Evolutionary conservation across 2,113 vertebrate species (phyloP).

Genomic region (Phalacrocorax carbo): DNA sequence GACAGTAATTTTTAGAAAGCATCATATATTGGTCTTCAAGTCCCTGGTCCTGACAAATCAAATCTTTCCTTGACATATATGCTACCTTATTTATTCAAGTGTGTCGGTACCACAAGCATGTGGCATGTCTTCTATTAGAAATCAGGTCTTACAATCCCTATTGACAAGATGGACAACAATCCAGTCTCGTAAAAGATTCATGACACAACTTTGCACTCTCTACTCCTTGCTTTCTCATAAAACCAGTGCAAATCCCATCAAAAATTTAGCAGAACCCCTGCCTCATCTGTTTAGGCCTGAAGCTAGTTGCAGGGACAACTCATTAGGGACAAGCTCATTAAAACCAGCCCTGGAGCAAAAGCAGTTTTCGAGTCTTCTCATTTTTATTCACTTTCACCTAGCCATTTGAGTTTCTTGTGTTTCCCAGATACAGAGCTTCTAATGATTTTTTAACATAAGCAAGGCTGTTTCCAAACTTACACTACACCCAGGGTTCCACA

Average conservation of each 20-base stretch:
- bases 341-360: slow-evolving; percentile 88
- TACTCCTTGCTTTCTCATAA: slow-evolving; percentile 79
- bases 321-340: slow-evolving; percentile 90
- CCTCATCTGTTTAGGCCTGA: slow-evolving; percentile 89
- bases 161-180: slow-evolving; percentile 78
- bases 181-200: slow-evolving; percentile 81
- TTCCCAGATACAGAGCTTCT: slow-evolving; percentile 66
- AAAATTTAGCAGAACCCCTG: slow-evolving; percentile 90
- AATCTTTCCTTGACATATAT: background rate
- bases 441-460: slow-evolving; percentile 62
- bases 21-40: background rate
- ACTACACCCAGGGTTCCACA: slow-evolving; percentile 32
- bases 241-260: slow-evolving; percentile 87
- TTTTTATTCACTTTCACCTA: slow-evolving; percentile 82
- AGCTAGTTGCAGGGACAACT: slow-evolving; percentile 90
- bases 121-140: slow-evolving; percentile 70
- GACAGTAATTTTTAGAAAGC: background rate
- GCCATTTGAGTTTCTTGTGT: slow-evolving; percentile 61
- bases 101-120: slow-evolving; percentile 22
- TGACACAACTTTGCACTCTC: slow-evolving; percentile 79
- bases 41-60: slow-evolving; percentile 5
- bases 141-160: slow-evolving; percentile 63
- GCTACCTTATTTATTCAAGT: background rate
- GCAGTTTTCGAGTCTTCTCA: slow-evolving; percentile 80
- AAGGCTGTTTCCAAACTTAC: slow-evolving; percentile 34